Conservation (phyloP, 2,888 invertebrate species). For the Homarus gammarus region DNA sequence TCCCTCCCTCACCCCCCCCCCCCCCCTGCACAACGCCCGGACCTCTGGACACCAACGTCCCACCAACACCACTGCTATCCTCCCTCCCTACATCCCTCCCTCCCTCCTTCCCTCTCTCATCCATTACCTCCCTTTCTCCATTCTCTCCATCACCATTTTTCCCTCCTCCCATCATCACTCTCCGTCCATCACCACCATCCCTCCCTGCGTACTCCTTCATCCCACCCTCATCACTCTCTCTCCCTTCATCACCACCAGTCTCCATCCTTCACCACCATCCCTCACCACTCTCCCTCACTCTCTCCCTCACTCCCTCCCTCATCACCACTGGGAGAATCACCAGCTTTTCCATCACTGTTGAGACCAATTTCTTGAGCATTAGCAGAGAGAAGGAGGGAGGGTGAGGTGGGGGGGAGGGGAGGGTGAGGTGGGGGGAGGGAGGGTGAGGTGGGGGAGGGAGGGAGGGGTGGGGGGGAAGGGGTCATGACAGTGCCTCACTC, state of each 20-base stretch:
- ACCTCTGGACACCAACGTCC: background rate
- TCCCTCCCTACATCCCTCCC: background rate
- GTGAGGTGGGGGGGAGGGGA: background rate
- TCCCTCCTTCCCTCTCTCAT: background rate
- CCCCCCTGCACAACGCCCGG: background rate
- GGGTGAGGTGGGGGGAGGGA: too few relatives aligned
- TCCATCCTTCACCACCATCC: too few relatives aligned
- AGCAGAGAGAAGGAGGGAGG: too few relatives aligned
- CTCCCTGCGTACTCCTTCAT: background rate
- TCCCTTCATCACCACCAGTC: too few relatives aligned
- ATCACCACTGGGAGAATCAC: too few relatives aligned
- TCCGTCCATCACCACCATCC: background rate
- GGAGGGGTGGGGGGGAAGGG: background rate
- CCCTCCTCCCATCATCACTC: background rate
- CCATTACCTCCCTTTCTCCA: background rate
- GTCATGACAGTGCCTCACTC: too few relatives aligned
- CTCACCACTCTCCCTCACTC: too few relatives aligned
- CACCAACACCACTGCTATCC: background rate
- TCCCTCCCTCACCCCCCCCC: too few relatives aligned
- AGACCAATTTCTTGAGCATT: too few relatives aligned
- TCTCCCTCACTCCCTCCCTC: background rate
- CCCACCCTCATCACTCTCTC: too few relatives aligned
- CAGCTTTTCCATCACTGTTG: too few relatives aligned
- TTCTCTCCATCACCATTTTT: background rate
- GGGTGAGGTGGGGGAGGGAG: slow-evolving; percentile 3